phyloP scores from a whole-genome alignment of 2,113 vertebrate genomes.

The Struthidea cinerea region DNA sequence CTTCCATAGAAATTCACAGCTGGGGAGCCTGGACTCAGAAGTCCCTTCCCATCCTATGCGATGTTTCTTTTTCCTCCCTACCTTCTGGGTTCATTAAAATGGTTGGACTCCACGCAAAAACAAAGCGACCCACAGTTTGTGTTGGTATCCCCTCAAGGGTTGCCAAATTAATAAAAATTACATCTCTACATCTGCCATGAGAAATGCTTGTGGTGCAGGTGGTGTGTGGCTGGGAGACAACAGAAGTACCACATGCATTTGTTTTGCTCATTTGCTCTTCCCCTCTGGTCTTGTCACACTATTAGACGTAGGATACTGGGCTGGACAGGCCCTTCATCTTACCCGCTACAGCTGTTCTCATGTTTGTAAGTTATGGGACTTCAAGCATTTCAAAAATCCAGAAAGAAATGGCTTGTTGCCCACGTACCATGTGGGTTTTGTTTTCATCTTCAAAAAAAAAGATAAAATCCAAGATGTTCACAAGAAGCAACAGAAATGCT shows the following conservation, averaged over 20 bases:
- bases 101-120: rapidly evolving
- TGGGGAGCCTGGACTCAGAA: background rate
- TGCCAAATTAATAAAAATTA: background rate
- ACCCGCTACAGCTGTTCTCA: background rate
- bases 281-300: background rate
- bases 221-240: background rate
- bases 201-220: background rate
- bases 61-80: background rate
- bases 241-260: background rate
- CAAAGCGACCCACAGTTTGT: background rate
- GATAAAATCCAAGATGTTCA: background rate
- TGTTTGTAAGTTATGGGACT: slow-evolving; percentile 1
- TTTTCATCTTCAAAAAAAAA: slow-evolving; percentile 2
- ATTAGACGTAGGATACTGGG: background rate
- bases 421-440: background rate
- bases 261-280: background rate
- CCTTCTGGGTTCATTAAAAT: background rate
- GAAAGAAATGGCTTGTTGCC: background rate
- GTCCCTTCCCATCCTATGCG: background rate
- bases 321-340: background rate
- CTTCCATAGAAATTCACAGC: background rate
- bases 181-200: background rate
- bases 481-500: background rate
- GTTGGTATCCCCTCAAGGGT: background rate
- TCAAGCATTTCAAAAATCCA: background rate